Percentiles rank a stretch among this genome's conserved stretches.
phyloP scores from a whole-genome alignment of 1,140 invertebrate species.

The Drosophila watanabei region DNA sequence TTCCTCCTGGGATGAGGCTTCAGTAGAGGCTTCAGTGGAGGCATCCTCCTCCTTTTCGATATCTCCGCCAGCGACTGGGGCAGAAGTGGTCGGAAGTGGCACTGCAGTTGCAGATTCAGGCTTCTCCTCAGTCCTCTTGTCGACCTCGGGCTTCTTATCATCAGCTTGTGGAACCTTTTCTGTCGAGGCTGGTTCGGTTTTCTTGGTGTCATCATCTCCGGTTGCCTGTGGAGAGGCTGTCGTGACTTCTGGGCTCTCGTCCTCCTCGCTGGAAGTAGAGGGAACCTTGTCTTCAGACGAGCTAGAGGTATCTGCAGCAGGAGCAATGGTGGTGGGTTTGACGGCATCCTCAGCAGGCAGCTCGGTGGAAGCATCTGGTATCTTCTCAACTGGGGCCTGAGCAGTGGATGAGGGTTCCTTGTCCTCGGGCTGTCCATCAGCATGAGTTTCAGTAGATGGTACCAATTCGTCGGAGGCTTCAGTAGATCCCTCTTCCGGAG shows the following conservation, averaged over 20 bases:
- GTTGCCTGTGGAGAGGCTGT: constrained; percentile 22
- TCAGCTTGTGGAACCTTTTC: constrained; percentile 29
- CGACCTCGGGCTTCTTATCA: constrained; percentile 30
- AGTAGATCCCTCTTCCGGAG: constrained; percentile 24
- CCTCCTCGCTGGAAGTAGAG: constrained; percentile 30
- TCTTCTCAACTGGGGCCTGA: constrained; percentile 27
- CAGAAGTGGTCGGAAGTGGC: constrained; percentile 22
- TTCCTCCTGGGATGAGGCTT: constrained; percentile 18
- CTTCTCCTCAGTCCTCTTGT: constrained; percentile 17
- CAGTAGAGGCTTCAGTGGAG: constrained; percentile 19
- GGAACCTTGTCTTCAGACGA: constrained; percentile 43
- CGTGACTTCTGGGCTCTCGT: constrained; percentile 33
- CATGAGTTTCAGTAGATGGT: constrained; percentile 15
- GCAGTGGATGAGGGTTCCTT: constrained; percentile 24
- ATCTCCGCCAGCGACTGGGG: constrained; percentile 37
- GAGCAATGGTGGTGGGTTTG: constrained; percentile 33
- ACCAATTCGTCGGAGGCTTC: constrained; percentile 34
- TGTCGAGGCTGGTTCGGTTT: constrained; percentile 7
- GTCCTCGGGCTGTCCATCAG: constrained; percentile 19
- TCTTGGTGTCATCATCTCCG: constrained; percentile 32
- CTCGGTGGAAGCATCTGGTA: constrained; percentile 25
- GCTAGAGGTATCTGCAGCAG: constrained; percentile 12
- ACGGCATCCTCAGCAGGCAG: constrained; percentile 28
- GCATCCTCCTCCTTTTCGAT: constrained; percentile 26
- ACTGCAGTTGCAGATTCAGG: constrained; percentile 25